Base-by-base conservation (phyloP, 2,797 vertebrate species). In the Hafferia zeledoni region DNA sequence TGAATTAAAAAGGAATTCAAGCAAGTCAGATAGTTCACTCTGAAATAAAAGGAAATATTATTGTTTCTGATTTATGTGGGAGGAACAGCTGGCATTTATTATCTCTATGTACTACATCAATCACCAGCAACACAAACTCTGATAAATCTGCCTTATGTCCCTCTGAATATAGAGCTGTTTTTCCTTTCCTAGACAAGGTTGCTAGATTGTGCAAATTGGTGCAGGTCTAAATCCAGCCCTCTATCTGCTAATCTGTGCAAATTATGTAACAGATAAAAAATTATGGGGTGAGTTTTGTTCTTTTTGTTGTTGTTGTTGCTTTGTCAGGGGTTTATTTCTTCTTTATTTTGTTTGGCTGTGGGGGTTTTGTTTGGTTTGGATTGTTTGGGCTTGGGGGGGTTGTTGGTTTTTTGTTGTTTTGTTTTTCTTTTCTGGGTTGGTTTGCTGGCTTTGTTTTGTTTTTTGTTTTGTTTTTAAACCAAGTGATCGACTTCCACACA, bases 41-140 rank as follows among this genome's bases (percentile, higher is more conserved):
- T 44, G 55, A 92, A 94, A 93, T 76, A 74, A 65, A 89, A 86
- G 35, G 76, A 81, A 86, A 81, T 87, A 85, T 64, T 88, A 89
- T 61, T 93, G 70, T 60, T 93, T 78, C 63, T 95, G 89, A 95
- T 89, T 95, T 89, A 95, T 16, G 3, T 20, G 44, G 44, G 50
- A 80, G 30, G 74, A 95, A 91, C 96, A 97, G 91, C 91, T 96
- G 93, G 94, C 47, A 69, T 30, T 78, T 94, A 83, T 89, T 97
- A 96, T 81, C 79, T 79, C 87, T 86, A n/a, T 91, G 91, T 87
- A 81, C 57, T 61, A 71, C 79, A 96, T 95, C 89, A 81, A 92
- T 95, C 95, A 95, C 43, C 44, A 83, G 63, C 88, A 93, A 93
- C 68, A 90, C 35, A 72, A 92, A 94, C 63, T 76, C 50, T 24